Evolutionary conservation across 2,888 invertebrate genomes (phyloP).

Genomic region (Thereva nobilitata): DNA sequence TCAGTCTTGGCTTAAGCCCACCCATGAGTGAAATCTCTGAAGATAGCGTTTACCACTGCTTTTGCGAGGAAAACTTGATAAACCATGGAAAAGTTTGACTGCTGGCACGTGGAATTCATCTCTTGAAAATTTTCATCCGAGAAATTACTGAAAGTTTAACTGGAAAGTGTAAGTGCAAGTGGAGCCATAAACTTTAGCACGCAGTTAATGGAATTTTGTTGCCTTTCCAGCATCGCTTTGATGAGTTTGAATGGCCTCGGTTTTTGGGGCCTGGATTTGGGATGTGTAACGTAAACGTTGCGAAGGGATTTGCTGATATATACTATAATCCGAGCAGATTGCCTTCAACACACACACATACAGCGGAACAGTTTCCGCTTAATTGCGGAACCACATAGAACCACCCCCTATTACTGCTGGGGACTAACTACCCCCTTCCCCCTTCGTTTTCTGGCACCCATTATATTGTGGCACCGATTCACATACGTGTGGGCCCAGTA

Average conservation of each 20-base stretch:
- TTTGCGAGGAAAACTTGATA: conserved; percentile 21
- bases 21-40: background rate
- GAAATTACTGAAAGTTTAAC: conserved; percentile 22
- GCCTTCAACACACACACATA: too few relatives aligned
- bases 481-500: too few relatives aligned
- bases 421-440: too few relatives aligned
- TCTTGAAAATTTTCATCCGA: conserved; percentile 19
- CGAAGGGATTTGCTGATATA: too few relatives aligned
- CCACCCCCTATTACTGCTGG: too few relatives aligned
- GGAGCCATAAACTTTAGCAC: conserved; percentile 18
- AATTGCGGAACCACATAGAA: too few relatives aligned
- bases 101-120: conserved; percentile 21
- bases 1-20: too few relatives aligned
- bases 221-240: conserved; percentile 14
- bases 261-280: background rate
- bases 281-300: too few relatives aligned
- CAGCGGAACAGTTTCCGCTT: too few relatives aligned
- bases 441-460: too few relatives aligned
- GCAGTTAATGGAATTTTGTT: conserved; percentile 24
- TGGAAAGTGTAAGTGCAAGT: conserved; percentile 24
- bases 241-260: conserved; percentile 12
- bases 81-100: conserved; percentile 28
- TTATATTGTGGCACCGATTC: too few relatives aligned
- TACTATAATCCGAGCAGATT: too few relatives aligned
- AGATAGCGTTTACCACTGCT: background rate